Base-by-base conservation (phyloP, 2,113 vertebrate species). In the Proterorhinus semilunaris region DNA sequence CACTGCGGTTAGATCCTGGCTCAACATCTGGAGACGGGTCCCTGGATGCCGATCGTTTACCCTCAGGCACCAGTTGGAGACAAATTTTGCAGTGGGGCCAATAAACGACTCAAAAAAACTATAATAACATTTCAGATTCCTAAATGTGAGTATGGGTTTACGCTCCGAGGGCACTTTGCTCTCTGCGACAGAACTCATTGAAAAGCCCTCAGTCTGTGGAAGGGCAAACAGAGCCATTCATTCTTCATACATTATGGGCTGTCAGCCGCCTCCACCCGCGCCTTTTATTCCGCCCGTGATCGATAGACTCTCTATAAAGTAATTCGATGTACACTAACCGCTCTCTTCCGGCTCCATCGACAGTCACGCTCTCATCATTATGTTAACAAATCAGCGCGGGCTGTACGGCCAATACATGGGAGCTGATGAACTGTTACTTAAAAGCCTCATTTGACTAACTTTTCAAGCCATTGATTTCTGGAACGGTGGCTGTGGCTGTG, bases 281-380 rank as follows among this genome's bases (percentile, higher is more conserved):
- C 78, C 63, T 55, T 55, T 79, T 59, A 75, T 43, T 59, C 49
- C 36, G 42, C 15, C 44, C 27, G 8, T 21, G 68, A 86, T 86
- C 87, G 80, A 84, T 85, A 83, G 43, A 79, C 49, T 65, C 55
- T 69, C 65, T 62, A 71, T 55, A 72, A 50, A 71, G 71, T 46
- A 49, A 50, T 65, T 68, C 63, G 65, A 57, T 6, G 16, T 17
- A 81, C 48, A 73, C 76, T 67, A 71, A 61, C 27, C 42, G 62
- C 51, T 17, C 8, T 70, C 8, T n/a, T 66, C 53, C 62, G 50
- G 52, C 49, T 83, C 10, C 2, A 78, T 76, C 21, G 57, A 70
- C 66, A n/a, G 63, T 59, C 63, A 5, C 47, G 17, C 52, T 53
- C 11, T 61, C 50, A 10, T n/a, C 9, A 46, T 62, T 50, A 68